Percentiles rank a stretch among this genome's conserved stretches.
These are phyloP conservation scores for Melanotaenia duboulayi DNA, from an alignment of 2,113 vertebrate genomes.

Conservation along the genomic window DNA sequence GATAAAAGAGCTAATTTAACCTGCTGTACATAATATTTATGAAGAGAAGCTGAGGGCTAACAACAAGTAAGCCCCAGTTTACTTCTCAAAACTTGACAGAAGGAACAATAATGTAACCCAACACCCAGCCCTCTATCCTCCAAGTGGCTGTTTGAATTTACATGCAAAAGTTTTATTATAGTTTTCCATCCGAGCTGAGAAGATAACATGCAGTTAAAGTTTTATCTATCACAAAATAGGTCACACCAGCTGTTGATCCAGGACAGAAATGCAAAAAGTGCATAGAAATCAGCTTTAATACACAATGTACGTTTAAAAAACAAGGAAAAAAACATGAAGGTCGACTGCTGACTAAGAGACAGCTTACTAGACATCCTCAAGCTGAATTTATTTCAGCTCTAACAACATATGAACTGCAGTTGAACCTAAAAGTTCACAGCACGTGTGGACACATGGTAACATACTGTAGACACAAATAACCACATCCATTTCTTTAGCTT, in stretches of 20 bases:
- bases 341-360: constrained; percentile 42
- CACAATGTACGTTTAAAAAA: background rate
- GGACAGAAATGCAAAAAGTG: background rate
- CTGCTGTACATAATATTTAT: background rate
- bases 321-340: background rate
- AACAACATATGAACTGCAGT: constrained; percentile 29
- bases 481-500: no score
- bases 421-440: constrained; percentile 36
- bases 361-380: constrained; percentile 21
- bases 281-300: background rate
- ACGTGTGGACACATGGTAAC: background rate
- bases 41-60: background rate
- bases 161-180: constrained; percentile 2
- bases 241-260: background rate
- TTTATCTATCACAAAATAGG: background rate
- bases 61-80: background rate
- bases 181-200: background rate
- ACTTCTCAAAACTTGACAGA: constrained; percentile 4
- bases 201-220: background rate
- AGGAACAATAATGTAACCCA: background rate
- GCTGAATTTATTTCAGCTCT: constrained; percentile 38
- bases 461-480: background rate
- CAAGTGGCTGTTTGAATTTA: background rate
- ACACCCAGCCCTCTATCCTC: no score
- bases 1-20: background rate